phyloP scores from a whole-genome alignment of 53 echinoderm and acorn worm genomes.

The Henricia sp. region DNA sequence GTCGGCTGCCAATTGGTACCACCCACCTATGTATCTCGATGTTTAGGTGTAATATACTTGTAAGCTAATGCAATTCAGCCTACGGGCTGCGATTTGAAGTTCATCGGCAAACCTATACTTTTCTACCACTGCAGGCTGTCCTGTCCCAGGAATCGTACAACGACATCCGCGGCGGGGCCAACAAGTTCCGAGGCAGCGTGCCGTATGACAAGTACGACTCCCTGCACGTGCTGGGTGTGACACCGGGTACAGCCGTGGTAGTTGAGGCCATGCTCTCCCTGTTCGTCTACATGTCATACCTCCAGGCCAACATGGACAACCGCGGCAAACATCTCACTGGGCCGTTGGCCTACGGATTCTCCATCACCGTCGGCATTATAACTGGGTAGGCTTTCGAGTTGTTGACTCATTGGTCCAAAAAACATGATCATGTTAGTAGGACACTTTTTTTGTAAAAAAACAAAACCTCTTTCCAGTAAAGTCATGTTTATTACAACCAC shows the following conservation, averaged over 20 bases:
- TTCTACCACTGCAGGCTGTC: conserved; percentile 66
- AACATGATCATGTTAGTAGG: no score
- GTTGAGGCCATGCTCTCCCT: conserved; percentile 78
- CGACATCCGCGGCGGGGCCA: conserved; percentile 89
- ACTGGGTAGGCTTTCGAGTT: no score
- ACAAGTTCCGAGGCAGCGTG: conserved; percentile 85
- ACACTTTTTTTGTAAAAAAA: no score
- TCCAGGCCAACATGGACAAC: conserved; percentile 87
- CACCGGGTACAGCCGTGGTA: conserved; percentile 74
- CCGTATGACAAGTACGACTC: conserved; percentile 70
- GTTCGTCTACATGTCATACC: conserved; percentile 88
- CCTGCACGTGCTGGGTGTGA: conserved; percentile 45
- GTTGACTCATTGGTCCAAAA: conserved; percentile 36
- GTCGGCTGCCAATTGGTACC: no score
- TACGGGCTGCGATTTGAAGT: no score
- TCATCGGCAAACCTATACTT: no score
- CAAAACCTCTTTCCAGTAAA: no score
- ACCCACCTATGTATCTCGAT: no score
- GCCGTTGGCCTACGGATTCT: conserved; percentile 92
- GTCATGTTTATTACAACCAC: no score
- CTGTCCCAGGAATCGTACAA: conserved; percentile 82
- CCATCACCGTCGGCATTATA: conserved; percentile 80
- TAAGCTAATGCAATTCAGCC: no score
- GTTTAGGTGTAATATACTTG: no score
- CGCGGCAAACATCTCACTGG: conserved; percentile 79